A percentile compares a stretch with the other conserved stretches of the same genome.
These are phyloP conservation scores for Agrilus cyanescens DNA, from an alignment of 2,888 invertebrate species.

Conservation along the genomic window DNA sequence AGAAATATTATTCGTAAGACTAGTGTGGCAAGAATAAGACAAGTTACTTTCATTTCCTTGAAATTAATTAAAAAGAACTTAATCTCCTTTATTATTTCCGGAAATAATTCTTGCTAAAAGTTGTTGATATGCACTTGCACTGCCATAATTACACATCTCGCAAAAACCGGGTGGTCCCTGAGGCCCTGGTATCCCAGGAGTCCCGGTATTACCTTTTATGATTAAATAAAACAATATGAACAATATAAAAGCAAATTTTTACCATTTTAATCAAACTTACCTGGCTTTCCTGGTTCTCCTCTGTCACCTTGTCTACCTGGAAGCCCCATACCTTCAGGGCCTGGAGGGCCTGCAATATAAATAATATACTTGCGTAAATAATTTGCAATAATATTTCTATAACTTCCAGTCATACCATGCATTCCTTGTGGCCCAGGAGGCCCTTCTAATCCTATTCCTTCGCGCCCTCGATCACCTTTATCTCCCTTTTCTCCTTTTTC, in stretches of 20 bases:
- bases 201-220: neutral
- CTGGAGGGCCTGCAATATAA: conserved; percentile 45
- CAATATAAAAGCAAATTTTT: conserved; percentile 3
- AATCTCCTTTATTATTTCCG: too few species aligned
- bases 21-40: too few species aligned
- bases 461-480: conserved; percentile 58
- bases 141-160: conserved; percentile 50
- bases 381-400: conserved; percentile 2
- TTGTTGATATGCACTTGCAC: too few species aligned
- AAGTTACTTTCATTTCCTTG: too few species aligned
- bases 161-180: conserved; percentile 55
- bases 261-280: conserved; percentile 31
- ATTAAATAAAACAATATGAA: conserved; percentile 1
- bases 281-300: conserved; percentile 63
- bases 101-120: too few species aligned
- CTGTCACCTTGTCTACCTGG: conserved; percentile 65
- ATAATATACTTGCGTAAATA: neutral
- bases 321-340: conserved; percentile 49
- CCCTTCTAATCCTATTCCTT: conserved; percentile 65
- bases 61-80: too few species aligned
- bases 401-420: conserved; percentile 41
- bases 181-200: conserved; percentile 53
- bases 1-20: too few species aligned
- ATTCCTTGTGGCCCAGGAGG: conserved; percentile 58
- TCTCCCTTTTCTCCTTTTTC: conserved; percentile 54